Conservation (phyloP, 2,888 invertebrate genomes). For the Phalera bucephala region DNA sequence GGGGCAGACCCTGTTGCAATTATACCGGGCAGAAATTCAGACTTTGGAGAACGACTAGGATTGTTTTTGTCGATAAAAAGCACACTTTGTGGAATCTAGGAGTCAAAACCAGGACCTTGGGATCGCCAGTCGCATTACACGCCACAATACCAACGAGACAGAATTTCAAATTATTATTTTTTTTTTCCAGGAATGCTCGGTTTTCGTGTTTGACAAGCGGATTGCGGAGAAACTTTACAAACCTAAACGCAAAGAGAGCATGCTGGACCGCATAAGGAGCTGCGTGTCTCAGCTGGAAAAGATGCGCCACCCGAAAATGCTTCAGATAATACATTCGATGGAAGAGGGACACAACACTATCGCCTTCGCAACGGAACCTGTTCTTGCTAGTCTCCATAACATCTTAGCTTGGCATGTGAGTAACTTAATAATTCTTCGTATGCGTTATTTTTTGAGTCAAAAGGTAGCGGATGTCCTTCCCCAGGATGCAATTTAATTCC, state of each 20-base stretch:
- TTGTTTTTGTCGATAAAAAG: too few species aligned
- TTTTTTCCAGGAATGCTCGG: constrained; percentile 91
- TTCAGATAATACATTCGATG: constrained; percentile 87
- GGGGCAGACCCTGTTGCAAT: too few species aligned
- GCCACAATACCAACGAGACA: too few species aligned
- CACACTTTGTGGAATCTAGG: too few species aligned
- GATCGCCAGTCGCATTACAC: too few species aligned
- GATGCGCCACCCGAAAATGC: constrained; percentile 92
- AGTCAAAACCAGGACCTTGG: too few species aligned
- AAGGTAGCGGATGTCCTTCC: too few species aligned
- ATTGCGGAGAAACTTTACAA: constrained; percentile 96
- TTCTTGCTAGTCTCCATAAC: constrained; percentile 94
- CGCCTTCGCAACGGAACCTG: constrained; percentile 97
- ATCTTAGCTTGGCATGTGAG: constrained; percentile 92
- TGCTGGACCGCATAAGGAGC: constrained; percentile 92
- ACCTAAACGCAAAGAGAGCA: constrained; percentile 93
- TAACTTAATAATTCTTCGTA: constrained; percentile 16
- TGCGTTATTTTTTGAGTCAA: too few species aligned
- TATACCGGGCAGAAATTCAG: too few species aligned
- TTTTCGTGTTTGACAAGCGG: constrained; percentile 96
- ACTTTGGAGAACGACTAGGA: too few species aligned
- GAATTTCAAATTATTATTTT: constrained; percentile 14
- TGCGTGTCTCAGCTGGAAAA: constrained; percentile 91
- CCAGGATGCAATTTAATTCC: too few species aligned
- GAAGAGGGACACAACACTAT: constrained; percentile 94